A percentile compares a stretch with the other conserved stretches of the same genome.
phyloP scores from a whole-genome alignment of 2,113 vertebrate species.

The Triplophysa rosa region DNA sequence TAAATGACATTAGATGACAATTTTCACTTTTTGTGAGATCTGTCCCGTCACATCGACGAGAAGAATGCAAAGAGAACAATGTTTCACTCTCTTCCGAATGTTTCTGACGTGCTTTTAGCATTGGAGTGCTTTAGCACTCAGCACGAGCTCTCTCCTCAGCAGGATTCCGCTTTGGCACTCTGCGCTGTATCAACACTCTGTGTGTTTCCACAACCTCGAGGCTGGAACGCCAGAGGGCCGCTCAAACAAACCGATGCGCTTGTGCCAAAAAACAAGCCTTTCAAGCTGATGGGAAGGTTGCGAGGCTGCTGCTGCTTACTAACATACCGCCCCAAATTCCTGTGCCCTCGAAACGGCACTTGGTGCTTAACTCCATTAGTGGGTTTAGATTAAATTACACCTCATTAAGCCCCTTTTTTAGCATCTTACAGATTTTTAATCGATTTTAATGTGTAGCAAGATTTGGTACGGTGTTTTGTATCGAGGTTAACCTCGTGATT shows the following conservation, averaged over 20 bases:
- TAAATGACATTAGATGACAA: too few relatives aligned
- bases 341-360: slow-evolving; percentile 46
- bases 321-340: slow-evolving; percentile 48
- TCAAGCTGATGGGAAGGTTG: slow-evolving; percentile 24
- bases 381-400: slow-evolving; percentile 72
- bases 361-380: slow-evolving; percentile 68
- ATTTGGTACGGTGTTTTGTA: not conserved
- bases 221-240: slow-evolving; percentile 30
- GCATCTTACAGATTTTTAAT: slow-evolving; percentile 66
- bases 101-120: slow-evolving; percentile 5
- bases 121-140: slow-evolving; percentile 16
- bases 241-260: slow-evolving; percentile 49
- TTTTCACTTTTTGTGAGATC: too few relatives aligned
- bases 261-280: slow-evolving; percentile 44
- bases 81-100: not conserved
- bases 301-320: slow-evolving; percentile 31
- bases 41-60: too few relatives aligned
- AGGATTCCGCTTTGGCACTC: slow-evolving; percentile 39
- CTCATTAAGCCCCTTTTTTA: slow-evolving; percentile 66
- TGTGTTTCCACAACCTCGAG: slow-evolving; percentile 50
- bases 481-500: not conserved
- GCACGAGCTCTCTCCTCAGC: slow-evolving; percentile 15
- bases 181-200: slow-evolving; percentile 41
- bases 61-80: not conserved
- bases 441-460: slow-evolving; percentile 52